Evolutionary conservation across 1,140 invertebrate species (phyloP).

Genomic region (Berghia stephanieae): DNA sequence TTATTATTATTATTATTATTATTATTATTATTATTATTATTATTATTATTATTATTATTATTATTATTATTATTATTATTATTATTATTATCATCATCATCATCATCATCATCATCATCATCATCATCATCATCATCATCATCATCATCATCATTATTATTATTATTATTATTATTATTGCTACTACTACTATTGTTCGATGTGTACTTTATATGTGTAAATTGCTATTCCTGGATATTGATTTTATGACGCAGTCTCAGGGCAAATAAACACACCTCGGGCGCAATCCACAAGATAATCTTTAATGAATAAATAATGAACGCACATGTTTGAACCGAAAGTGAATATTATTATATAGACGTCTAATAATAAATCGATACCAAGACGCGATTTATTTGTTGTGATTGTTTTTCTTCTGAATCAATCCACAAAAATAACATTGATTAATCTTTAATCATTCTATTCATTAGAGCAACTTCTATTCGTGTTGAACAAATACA

Average conservation of each 20-base stretch:
- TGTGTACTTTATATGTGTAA: too few relatives aligned
- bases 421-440: too few relatives aligned
- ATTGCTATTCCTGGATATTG: neutral
- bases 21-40: neutral
- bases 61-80: neutral
- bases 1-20: neutral
- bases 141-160: neutral
- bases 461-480: too few relatives aligned
- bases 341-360: too few relatives aligned
- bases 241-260: neutral
- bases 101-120: constrained; percentile 18
- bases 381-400: too few relatives aligned
- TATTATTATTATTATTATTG: neutral
- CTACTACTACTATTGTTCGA: neutral
- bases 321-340: neutral
- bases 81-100: neutral
- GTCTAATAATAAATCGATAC: too few relatives aligned
- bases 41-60: neutral
- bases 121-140: constrained; percentile 20
- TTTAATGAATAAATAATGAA: neutral
- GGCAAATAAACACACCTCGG: neutral
- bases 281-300: neutral
- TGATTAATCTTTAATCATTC: too few relatives aligned
- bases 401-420: too few relatives aligned
- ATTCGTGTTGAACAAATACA: too few relatives aligned